A percentile compares a stretch with the other conserved stretches of the same genome.
Evolutionary conservation across 2,888 invertebrate species (phyloP).

Genomic region (Cosmia pyralina): DNA sequence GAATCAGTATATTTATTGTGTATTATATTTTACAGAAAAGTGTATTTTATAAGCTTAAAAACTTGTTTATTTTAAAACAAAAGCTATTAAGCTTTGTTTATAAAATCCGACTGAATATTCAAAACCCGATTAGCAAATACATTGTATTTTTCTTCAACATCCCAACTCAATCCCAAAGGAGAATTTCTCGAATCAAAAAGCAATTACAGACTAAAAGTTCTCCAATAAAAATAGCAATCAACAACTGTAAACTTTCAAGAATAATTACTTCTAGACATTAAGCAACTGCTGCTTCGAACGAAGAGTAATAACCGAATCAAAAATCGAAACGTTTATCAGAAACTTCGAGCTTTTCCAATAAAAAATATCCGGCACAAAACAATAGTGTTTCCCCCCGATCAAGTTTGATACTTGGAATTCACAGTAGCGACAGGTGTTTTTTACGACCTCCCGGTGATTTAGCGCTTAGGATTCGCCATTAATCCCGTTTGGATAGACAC

Average conservation of each 20-base stretch:
- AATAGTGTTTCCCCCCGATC: slow-evolving; percentile 77
- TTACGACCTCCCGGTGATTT: slow-evolving; percentile 87
- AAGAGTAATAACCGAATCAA: slow-evolving; percentile 36
- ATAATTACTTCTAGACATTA: slow-evolving; percentile 43
- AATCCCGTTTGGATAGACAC: slow-evolving; percentile 86
- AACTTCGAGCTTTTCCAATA: slow-evolving; percentile 64
- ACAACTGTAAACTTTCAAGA: slow-evolving; percentile 41
- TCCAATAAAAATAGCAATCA: slow-evolving; percentile 53
- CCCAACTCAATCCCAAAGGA: slow-evolving; percentile 20
- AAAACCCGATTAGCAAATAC: slow-evolving; percentile 29
- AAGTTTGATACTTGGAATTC: slow-evolving; percentile 83
- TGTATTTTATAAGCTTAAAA: not conserved
- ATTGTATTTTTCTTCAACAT: slow-evolving; percentile 19
- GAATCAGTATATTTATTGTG: not conserved
- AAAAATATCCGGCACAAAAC: slow-evolving; percentile 71
- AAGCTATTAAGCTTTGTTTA: slow-evolving; percentile 21
- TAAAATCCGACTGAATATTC: slow-evolving; percentile 14
- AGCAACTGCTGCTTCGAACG: slow-evolving; percentile 12
- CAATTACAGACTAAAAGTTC: slow-evolving; percentile 44
- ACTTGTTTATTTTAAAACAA: slow-evolving; percentile 23
- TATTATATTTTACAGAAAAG: not conserved
- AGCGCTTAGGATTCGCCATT: slow-evolving; percentile 85
- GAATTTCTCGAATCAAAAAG: slow-evolving; percentile 47
- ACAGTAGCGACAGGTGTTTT: slow-evolving; percentile 88
- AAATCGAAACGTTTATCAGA: slow-evolving; percentile 60